Evolutionary conservation across 2,113 vertebrate genomes (phyloP), one percentile per base, ranked within the genome.

Genomic region (Tympanuchus pallidicinctus): DNA sequence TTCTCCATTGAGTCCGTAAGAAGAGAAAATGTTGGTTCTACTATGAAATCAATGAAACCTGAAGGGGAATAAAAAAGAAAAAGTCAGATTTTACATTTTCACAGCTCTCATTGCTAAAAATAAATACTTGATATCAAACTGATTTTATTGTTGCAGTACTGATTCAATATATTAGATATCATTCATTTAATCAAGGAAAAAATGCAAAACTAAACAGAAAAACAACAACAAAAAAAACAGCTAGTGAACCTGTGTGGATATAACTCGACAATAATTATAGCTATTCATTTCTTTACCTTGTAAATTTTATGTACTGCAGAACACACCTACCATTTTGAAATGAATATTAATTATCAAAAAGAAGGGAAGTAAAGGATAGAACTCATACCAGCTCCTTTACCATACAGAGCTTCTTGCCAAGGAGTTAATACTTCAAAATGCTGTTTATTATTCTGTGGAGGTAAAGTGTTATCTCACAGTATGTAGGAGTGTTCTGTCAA

Each of bases 1-100:
- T 99, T 99, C 97, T 99, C 99, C 89, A 99, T 99, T n/a, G 98
- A 98, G 96, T 99, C 99, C 25, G 98, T 98, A 93, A 99, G 98
- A 86, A 99, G 98, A 89, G 98, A 98, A 98, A 99, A 99, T 4
- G 99, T 99, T 57, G 99, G 99, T 95, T 99, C 99, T 93, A 99
- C 99, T 56, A 99, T 99, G 97, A 99, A 99, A 97, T 99, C 99
- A 77, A 99, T 99, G 95, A 99, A 99, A 88, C 99, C 99, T 99
- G 86, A 61, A 91, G 94, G 84, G 77, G 12, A 86, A 76, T 50
- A 94, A 70, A 78, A 19, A 84, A 8, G 56, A 75, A 27, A 82
- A 94, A 82, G 87, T 25, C 21, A 92, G 80, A 42, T 66, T 70
- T 90, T 76, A 77, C 3, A 66, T 54, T 82, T 89, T 76, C 30